Conservation (phyloP, 2,113 vertebrate species). For the Haemorhous mexicanus region DNA sequence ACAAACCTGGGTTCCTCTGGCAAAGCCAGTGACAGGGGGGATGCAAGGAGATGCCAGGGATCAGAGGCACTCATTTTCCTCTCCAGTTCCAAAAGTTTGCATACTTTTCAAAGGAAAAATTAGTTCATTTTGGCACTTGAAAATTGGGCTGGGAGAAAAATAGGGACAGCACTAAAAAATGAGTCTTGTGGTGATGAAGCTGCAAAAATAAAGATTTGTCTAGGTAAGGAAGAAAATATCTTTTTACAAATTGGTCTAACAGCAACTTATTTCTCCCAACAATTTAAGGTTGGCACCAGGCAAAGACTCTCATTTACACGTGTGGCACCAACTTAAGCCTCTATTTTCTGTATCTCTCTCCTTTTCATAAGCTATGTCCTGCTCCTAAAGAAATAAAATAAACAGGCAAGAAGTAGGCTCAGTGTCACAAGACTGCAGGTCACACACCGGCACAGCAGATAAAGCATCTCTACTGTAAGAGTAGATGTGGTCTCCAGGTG, state of each 20-base stretch:
- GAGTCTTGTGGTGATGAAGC: neutral
- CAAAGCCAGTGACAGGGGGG: accelerated
- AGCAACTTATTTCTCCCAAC: neutral
- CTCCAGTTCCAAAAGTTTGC: neutral
- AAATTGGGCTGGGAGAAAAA: neutral
- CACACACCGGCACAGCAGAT: neutral
- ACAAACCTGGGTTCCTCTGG: neutral
- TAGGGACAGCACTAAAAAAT: neutral
- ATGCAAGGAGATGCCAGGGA: accelerated
- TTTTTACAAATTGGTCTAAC: neutral
- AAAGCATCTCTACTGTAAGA: neutral
- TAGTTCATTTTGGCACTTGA: neutral
- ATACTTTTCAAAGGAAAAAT: neutral
- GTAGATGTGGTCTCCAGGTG: neutral
- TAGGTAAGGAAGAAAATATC: neutral
- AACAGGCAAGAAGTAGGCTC: neutral
- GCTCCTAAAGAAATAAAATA: neutral
- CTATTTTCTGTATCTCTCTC: neutral
- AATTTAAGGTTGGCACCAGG: neutral
- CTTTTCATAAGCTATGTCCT: neutral
- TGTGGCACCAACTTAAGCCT: neutral
- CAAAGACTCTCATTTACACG: neutral
- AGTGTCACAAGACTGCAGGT: neutral
- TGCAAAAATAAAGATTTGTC: neutral
- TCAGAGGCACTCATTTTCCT: neutral